phyloP scores from a whole-genome alignment of 2,888 invertebrate genomes.

The Drosophila rellima region DNA sequence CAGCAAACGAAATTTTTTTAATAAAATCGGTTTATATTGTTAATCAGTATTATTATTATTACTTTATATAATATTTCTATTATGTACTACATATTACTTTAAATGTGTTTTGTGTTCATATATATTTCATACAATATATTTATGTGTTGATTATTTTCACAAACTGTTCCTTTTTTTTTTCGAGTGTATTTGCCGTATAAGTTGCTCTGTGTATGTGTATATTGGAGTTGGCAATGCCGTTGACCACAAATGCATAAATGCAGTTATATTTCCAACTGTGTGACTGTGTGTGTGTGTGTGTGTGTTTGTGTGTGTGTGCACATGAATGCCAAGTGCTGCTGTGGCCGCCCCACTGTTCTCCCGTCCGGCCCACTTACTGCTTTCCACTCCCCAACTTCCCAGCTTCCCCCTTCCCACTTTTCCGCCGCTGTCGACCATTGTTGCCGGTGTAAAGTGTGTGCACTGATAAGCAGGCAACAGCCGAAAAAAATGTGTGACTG shows the following conservation, averaged over 20 bases:
- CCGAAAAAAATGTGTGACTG: conserved; percentile 41
- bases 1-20: too few relatives aligned
- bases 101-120: not conserved
- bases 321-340: conserved; percentile 61
- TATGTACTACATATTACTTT: too few relatives aligned
- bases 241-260: conserved; percentile 63
- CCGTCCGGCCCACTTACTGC: not conserved
- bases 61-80: too few relatives aligned
- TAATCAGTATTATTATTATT: too few relatives aligned
- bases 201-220: conserved; percentile 14
- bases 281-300: conserved; percentile 5
- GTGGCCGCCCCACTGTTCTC: conserved; percentile 24
- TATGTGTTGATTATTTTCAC: not conserved
- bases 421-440: conserved; percentile 25
- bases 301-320: conserved; percentile 24
- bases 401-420: not conserved
- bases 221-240: conserved; percentile 53
- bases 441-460: conserved; percentile 64
- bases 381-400: not conserved
- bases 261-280: conserved; percentile 36
- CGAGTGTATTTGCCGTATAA: conserved; percentile 38
- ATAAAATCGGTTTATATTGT: too few relatives aligned
- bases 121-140: too few relatives aligned
- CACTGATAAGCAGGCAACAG: conserved; percentile 59
- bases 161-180: not conserved